Evolutionary conservation across 2,888 invertebrate genomes (phyloP), one percentile per base, ranked within the genome.

Genomic region (Vesta saturnalis): DNA sequence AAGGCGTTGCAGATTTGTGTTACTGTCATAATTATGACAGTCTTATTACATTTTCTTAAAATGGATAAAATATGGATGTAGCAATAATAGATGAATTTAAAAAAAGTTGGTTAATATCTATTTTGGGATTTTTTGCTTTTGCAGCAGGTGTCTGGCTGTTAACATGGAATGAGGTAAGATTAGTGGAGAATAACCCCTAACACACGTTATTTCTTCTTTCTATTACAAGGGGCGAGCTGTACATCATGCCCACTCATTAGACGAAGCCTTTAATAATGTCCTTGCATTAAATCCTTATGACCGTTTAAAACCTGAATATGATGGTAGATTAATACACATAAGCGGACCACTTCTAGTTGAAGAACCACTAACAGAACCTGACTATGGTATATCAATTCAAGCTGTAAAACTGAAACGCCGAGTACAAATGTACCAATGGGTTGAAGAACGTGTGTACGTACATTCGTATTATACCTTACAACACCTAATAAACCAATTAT

Each of bases 401-500:
- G 92, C 95, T 1, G 94, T 95, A 0, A 95, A 95, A 81, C 83
- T 97, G 21, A 92, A 91, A 78, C 89, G 95, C 68, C 86, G 94
- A 64, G 96, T 95, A 0, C 96, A 96, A 83, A 96, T 96, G 94
- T 96, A 92, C 82, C 96, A 96, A 79, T 96, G 96, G 96, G 89
- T 95, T 64, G 96, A 96, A 78, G 93, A 94, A 78, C 83, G 87
- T 77, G 87, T 87, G 89, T 90, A 84, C 84, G 84, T 79, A 39
- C 70, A 80, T 14, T 16, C 8, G 47, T 8, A 15, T 3, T 49
- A 6, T 18, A 18, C 18, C 15, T 15, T 15, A 14, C 2, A n/a
- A n/a, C n/a, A 49, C 1, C 18, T 49, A 49, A 43, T 12, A 3
- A 43, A 43, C 43, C 3, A 23, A 1, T 67, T 74, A 19, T 67